phyloP scores from a whole-genome alignment of 2,113 vertebrate genomes.

The Nibea albiflora region DNA sequence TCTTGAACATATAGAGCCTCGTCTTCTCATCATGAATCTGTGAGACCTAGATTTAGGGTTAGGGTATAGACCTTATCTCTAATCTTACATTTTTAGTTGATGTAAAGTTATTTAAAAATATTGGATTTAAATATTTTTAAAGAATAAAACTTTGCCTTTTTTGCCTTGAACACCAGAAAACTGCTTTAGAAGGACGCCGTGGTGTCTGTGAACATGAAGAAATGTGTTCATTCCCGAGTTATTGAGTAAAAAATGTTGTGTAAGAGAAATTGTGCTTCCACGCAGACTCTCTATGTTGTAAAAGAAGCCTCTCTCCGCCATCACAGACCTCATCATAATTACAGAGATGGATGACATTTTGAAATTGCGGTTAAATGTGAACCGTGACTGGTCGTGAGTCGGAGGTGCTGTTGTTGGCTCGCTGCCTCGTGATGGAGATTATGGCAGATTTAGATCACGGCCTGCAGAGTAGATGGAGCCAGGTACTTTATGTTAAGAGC shows the following conservation, averaged over 20 bases:
- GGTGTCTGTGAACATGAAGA: neutral
- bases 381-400: neutral
- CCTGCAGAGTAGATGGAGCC: slow-evolving; percentile 49
- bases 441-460: slow-evolving; percentile 72
- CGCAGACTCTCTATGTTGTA: neutral
- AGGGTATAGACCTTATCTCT: neutral
- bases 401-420: slow-evolving; percentile 14
- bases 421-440: slow-evolving; percentile 76
- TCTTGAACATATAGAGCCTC: neutral
- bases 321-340: neutral
- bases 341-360: neutral
- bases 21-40: neutral
- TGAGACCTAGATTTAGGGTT: neutral
- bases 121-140: neutral
- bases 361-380: neutral
- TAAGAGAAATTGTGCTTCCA: no score
- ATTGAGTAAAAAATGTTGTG: no score
- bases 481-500: slow-evolving; percentile 60
- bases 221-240: no score
- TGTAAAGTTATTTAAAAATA: no score
- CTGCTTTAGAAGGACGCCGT: neutral
- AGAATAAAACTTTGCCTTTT: neutral
- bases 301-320: neutral
- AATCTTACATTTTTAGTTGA: neutral
- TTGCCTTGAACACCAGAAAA: neutral